Base-by-base conservation (phyloP, 2,113 vertebrate species). In the Amblyornis subalaris region DNA sequence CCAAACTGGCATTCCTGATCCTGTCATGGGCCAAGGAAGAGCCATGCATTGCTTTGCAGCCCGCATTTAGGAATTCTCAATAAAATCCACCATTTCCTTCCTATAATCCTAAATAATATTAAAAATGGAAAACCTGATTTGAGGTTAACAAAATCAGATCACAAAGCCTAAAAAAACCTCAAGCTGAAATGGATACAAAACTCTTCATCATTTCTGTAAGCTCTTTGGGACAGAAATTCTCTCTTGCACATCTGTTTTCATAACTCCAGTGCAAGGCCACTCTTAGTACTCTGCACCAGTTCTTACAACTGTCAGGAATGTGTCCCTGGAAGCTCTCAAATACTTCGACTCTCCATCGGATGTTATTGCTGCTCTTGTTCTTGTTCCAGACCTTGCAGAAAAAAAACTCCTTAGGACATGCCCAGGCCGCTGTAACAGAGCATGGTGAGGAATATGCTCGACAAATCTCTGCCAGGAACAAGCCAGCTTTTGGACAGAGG, bases 401-500 rank as follows among this genome's bases (percentile, higher is more conserved):
- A 85, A 91, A 64, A 55, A 19, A n/a, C n/a, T 93, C 81, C 51
- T 75, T n/a, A 64, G 72, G 65, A 77, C 57, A 44, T 84, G 44
- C 28, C n/a, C 60, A 66, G 82, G 62, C 61, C 1, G 2, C 78
- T 83, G 78, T 85, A 76, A n/a, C 70, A 69, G 89, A 88, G 35
- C 60, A 50, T 35, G 50, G 21, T 94, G 17, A 79, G 74, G 87
- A 78, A 64, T 15, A 67, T 4, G 3, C 17, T 60, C 2, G 0
- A 50, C 44, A 84, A 78, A 84, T 57, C 47, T 85, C 82, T 95
- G 92, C 82, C 92, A 93, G 82, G 10, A 93, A 8, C 64, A 83
- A 66, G 50, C 22, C 57, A 82, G 36, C 10, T 78, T 93, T 95
- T 91, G 92, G 77, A 72, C 81, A 82, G 58, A 94, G 38, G 60